Evolutionary conservation across 1,140 invertebrate genomes (phyloP).

Genomic region (Tribolium madens): DNA sequence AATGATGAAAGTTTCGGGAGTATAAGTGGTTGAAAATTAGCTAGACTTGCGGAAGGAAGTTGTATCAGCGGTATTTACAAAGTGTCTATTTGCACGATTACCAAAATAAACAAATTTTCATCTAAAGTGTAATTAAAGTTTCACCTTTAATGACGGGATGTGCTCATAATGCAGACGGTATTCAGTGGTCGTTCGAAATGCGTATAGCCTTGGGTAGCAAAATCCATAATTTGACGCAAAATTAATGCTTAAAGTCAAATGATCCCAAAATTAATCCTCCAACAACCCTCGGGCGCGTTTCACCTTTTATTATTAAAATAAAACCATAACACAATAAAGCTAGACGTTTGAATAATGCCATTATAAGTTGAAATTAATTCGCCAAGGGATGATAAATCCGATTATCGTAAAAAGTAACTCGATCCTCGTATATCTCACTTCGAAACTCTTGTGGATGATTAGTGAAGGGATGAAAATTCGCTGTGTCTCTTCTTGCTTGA

Average conservation of each 20-base stretch:
- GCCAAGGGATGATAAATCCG: constrained; percentile 49
- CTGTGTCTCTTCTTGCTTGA: constrained; percentile 36
- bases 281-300: constrained; percentile 7
- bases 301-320: constrained; percentile 39
- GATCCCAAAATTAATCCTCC: constrained; percentile 28
- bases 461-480: constrained; percentile 40
- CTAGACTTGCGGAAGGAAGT: constrained; percentile 6
- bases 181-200: constrained; percentile 15
- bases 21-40: constrained; percentile 26
- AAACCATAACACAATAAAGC: constrained; percentile 41
- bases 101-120: constrained; percentile 29
- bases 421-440: constrained; percentile 51
- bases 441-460: constrained; percentile 48
- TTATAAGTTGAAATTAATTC: constrained; percentile 49
- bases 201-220: background rate
- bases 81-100: constrained; percentile 27
- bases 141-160: background rate
- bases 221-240: constrained; percentile 16
- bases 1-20: constrained; percentile 5
- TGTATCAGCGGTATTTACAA: constrained; percentile 14
- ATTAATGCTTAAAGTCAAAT: constrained; percentile 34
- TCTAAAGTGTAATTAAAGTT: constrained; percentile 19
- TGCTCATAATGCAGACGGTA: constrained; percentile 16
- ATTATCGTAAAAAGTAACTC: constrained; percentile 57
- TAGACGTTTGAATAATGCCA: constrained; percentile 47